These are phyloP conservation scores for Eira barbara DNA, from an alignment of 2,113 vertebrate genomes.

Conservation along the genomic window DNA sequence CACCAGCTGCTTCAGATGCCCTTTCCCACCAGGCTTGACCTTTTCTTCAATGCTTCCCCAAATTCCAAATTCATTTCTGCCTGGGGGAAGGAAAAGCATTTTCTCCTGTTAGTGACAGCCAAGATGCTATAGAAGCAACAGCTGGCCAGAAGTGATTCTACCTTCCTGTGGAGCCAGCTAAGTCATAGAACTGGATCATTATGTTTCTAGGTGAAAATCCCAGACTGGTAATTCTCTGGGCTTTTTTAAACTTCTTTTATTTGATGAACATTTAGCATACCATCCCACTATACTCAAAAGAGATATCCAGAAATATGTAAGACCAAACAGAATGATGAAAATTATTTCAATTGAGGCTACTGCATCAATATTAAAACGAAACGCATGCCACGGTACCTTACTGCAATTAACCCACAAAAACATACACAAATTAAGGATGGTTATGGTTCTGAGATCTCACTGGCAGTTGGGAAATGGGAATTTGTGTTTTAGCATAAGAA, in stretches of 20 bases:
- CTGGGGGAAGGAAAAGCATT: slow-evolving; percentile 16
- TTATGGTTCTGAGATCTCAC: not conserved
- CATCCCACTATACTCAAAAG: not conserved
- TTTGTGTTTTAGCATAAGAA: not conserved
- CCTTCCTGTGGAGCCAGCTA: slow-evolving; percentile 4
- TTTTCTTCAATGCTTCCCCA: not conserved
- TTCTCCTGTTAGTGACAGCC: not conserved
- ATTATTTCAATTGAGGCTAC: not conserved
- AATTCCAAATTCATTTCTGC: slow-evolving; percentile 8
- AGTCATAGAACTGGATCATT: not conserved
- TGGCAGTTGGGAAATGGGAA: not conserved
- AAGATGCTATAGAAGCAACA: slow-evolving; percentile 32
- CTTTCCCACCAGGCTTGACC: not conserved
- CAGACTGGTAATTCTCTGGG: not conserved
- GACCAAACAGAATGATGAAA: not conserved
- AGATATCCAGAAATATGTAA: not conserved
- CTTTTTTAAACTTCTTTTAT: slow-evolving; percentile 42
- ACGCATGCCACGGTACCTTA: not conserved
- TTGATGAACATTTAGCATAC: not conserved
- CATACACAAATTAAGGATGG: not conserved
- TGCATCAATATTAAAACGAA: slow-evolving; percentile 11
- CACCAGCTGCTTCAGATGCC: not conserved
- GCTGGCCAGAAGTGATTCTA: slow-evolving; percentile 44
- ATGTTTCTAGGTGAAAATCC: slow-evolving; percentile 32
- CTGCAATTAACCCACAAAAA: not conserved